Conservation (phyloP, 2,113 vertebrate species). For the Apeltes quadracus region DNA sequence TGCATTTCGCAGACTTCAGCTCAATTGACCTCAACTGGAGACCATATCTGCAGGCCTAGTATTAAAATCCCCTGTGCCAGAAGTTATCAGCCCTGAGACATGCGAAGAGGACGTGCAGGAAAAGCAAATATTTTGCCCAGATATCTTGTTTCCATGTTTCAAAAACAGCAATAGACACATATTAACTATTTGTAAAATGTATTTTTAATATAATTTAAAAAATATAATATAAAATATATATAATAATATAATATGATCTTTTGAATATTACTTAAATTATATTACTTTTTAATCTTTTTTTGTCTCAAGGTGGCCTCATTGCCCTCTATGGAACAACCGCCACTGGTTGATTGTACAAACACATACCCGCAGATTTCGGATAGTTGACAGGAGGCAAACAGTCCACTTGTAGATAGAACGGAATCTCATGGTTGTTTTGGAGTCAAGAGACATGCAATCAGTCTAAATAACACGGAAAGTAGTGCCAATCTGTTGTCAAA, state of each 20-base stretch:
- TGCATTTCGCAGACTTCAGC: conserved; percentile 41
- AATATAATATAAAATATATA: too few relatives aligned
- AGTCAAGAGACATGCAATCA: background rate
- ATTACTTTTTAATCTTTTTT: too few relatives aligned
- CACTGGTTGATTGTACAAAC: background rate
- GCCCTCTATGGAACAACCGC: too few relatives aligned
- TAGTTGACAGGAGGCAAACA: conserved; percentile 27
- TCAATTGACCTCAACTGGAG: conserved; percentile 8
- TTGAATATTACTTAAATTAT: too few relatives aligned
- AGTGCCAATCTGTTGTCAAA: conserved; percentile 20
- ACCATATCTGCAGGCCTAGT: background rate
- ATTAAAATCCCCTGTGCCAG: conserved; percentile 22
- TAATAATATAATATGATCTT: too few relatives aligned
- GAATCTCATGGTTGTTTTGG: conserved; percentile 26
- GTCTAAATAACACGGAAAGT: background rate
- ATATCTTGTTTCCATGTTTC: too few relatives aligned
- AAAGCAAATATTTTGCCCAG: too few relatives aligned
- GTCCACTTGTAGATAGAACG: conserved; percentile 16
- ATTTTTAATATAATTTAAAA: too few relatives aligned
- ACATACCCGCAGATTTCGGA: conserved; percentile 23
- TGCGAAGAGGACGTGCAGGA: too few relatives aligned
- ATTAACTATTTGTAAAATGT: too few relatives aligned
- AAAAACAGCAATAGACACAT: too few relatives aligned
- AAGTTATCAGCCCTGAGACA: conserved; percentile 9
- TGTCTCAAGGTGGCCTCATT: too few relatives aligned